phyloP scores from a whole-genome alignment of 1,140 invertebrate species.

The Drosophila truncata region DNA sequence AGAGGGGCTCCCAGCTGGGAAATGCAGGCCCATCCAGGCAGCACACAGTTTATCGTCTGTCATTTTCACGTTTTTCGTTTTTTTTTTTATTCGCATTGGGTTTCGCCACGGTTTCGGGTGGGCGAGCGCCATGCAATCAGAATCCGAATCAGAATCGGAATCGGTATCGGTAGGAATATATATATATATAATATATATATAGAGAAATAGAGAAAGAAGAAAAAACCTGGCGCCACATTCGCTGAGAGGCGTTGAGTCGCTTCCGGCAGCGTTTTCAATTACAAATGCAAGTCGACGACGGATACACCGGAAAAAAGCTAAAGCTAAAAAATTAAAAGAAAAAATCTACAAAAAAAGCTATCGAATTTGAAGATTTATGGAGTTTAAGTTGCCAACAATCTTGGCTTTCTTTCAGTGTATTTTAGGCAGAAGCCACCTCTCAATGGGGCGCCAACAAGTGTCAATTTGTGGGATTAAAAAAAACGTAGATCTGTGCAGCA shows the following conservation, averaged over 20 bases:
- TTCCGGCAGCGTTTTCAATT: constrained; percentile 69
- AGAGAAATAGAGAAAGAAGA: background rate
- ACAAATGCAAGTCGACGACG: constrained; percentile 48
- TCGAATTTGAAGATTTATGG: background rate
- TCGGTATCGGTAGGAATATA: constrained; percentile 15
- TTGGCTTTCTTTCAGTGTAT: background rate
- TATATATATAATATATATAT: background rate
- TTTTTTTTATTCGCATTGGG: constrained; percentile 5
- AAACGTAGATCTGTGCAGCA: constrained; percentile 7
- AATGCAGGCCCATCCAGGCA: constrained; percentile 4
- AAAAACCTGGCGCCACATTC: constrained; percentile 48
- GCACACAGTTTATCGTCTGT: background rate
- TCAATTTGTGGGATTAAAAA: constrained; percentile 52
- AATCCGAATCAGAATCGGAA: constrained; percentile 9
- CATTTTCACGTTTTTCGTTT: constrained; percentile 14
- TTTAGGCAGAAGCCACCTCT: constrained; percentile 11
- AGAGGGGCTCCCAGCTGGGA: constrained; percentile 2
- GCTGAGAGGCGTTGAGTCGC: constrained; percentile 54
- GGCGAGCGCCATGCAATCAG: constrained; percentile 30
- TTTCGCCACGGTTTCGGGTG: constrained; percentile 28
- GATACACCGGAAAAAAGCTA: constrained; percentile 2
- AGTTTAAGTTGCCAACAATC: background rate
- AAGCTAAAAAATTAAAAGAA: background rate
- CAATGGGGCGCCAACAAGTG: constrained; percentile 72
- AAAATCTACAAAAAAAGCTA: background rate